Evolutionary conservation across 2,797 vertebrate genomes (phyloP).

Genomic region (Selene dorsalis): DNA sequence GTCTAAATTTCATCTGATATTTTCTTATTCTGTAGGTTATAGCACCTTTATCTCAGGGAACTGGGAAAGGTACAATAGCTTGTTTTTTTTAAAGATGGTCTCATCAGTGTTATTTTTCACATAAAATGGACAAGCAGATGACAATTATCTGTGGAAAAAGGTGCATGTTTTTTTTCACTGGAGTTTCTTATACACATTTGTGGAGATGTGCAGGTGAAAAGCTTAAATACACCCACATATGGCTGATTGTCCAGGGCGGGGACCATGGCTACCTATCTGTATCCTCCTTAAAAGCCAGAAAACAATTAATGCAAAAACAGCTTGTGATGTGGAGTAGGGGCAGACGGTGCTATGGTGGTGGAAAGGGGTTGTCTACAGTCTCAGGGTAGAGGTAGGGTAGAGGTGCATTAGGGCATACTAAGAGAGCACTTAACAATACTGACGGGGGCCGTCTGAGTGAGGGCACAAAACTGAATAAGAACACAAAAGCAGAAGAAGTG

Average conservation of each 20-base stretch:
- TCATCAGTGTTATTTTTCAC: not conserved
- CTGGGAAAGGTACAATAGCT: not conserved
- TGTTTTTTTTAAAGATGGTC: not conserved
- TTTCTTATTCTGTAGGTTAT: not conserved
- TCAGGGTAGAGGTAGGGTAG: constrained; percentile 55
- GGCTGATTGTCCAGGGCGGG: constrained; percentile 48
- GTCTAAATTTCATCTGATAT: not conserved
- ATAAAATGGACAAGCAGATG: not conserved
- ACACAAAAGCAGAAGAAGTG: constrained; percentile 69
- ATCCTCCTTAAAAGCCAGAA: constrained; percentile 46
- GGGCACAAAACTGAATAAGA: constrained; percentile 71
- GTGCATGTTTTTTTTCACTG: not conserved
- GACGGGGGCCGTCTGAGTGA: constrained; percentile 60
- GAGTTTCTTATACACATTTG: constrained; percentile 4
- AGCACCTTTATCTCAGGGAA: not conserved
- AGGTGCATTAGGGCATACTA: constrained; percentile 80
- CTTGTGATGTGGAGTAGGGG: constrained; percentile 61
- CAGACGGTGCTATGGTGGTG: constrained; percentile 37
- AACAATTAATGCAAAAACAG: constrained; percentile 73
- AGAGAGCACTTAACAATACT: constrained; percentile 84
- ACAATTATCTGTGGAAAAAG: not conserved
- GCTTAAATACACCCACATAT: constrained; percentile 27
- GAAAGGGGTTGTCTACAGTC: constrained; percentile 56
- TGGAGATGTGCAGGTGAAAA: constrained; percentile 8
- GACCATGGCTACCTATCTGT: constrained; percentile 31